Evolutionary conservation across 2,113 vertebrate species (phyloP), one percentile per base, ranked within the genome.

Genomic region (Ranitomeya variabilis): DNA sequence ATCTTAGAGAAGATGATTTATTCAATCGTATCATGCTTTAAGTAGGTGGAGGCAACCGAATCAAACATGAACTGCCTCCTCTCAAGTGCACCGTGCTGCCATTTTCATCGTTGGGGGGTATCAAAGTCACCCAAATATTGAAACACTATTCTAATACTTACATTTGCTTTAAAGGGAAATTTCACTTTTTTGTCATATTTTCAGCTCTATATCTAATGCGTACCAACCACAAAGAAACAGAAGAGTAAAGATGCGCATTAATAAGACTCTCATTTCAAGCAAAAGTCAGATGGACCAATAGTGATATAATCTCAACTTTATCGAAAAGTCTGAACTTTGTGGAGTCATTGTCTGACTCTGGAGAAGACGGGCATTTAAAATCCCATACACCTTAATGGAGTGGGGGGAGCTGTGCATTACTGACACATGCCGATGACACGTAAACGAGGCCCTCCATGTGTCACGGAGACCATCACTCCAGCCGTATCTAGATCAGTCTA

Each of bases 401-500:
- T 19, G 21, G 59, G 26, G 9, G 60, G 11, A 69, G 37, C 26
- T 16, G 6, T 26, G 66, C 37, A 54, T n/a, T 18, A 54, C 52
- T 16, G 12, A 84, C 52, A 3, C 8, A 7, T 15, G 18, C 45
- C 54, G 51, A 83, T 83, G 21, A 13, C 23, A 83, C 21, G 69
- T 23, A 23, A 55, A 84, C 55, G 64, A 51, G 66, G 21, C 23
- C 51, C 18, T 69, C 26, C 64, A 54, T 71, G 51, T 84, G 52
- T 13, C 67, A 26, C 18, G 81, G 66, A 69, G 26, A 84, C 51
- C 69, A 84, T 83, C 55, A 69, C 62, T 84, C 66, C 16, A 6
- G 23, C 45, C 55, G 81, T 9, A 69, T 12, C n/a, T 52, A 2
- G 18, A 52, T 26, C 26, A 16, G 54, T 26, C 14, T 71, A 84